A percentile compares a stretch with the other conserved stretches of the same genome.
These are phyloP conservation scores for Timandra comae DNA, from an alignment of 2,888 invertebrate genomes.

Conservation along the genomic window DNA sequence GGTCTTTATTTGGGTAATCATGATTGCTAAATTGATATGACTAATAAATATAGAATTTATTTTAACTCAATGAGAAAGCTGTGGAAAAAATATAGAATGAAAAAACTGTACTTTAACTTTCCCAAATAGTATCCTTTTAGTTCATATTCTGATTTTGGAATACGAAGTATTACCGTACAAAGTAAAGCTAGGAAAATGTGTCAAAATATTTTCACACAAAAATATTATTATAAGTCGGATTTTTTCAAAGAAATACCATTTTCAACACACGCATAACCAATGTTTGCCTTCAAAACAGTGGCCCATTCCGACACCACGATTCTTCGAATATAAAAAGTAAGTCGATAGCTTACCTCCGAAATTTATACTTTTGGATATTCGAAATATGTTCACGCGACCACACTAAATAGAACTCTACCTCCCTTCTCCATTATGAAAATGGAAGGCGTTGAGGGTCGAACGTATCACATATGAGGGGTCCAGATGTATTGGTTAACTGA, in stretches of 20 bases:
- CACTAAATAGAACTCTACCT: slow-evolving; percentile 25
- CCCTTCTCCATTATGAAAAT: slow-evolving; percentile 5
- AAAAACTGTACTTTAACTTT: no score
- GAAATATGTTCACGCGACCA: slow-evolving; percentile 62
- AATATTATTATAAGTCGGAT: slow-evolving; percentile 1
- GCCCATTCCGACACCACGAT: slow-evolving; percentile 63
- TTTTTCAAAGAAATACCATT: background rate
- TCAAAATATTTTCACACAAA: slow-evolving; percentile 11
- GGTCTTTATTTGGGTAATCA: no score
- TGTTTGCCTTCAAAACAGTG: slow-evolving; percentile 72
- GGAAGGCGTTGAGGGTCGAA: slow-evolving; percentile 11
- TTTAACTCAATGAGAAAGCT: no score
- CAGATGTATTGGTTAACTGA: slow-evolving; percentile 40
- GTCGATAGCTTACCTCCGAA: slow-evolving; percentile 73
- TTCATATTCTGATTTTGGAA: no score
- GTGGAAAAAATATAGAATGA: no score
- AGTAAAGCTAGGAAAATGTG: background rate
- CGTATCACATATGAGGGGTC: slow-evolving; percentile 33
- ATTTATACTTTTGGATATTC: slow-evolving; percentile 76
- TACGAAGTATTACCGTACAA: no score
- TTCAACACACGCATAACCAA: slow-evolving; percentile 27
- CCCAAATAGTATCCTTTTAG: no score
- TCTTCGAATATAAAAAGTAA: slow-evolving; percentile 74
- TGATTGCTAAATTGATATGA: no score
- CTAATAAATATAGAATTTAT: no score